Evolutionary conservation across 2,888 invertebrate species (phyloP), one percentile per base, ranked within the genome.

Genomic region (Pardosa pseudoannulata): DNA sequence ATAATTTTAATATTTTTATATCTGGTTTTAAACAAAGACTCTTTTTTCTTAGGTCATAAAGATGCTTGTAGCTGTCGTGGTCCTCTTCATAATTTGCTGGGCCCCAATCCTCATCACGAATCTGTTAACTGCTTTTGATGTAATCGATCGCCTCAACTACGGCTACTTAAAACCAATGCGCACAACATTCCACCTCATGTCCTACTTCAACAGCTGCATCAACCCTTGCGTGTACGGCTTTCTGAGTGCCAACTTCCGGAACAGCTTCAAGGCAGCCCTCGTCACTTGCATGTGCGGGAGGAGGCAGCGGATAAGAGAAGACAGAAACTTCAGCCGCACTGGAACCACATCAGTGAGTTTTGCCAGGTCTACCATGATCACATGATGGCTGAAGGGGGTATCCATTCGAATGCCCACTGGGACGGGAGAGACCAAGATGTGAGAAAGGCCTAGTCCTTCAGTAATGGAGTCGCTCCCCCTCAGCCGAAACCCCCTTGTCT

Each of bases 181-280:
- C 64, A 94, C 93, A 50, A 92, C 93, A 7, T 94, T 95, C 90
- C 93, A 93, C 88, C 91, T 94, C 27, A 92, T 95, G 93, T 94
- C 95, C 0, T 95, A 95, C 91, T 93, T 94, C 90, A 95, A 95
- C 92, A 94, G 94, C 90, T 95, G 95, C 91, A 93, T 95, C 89
- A 95, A 95, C 91, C 95, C 95, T 3, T 93, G 95, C 56, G 93
- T 95, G 39, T 95, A 95, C 90, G 95, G 94, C 31, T 95, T 95
- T 91, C 94, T 95, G 94, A 95, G 95, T 62, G 93, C 94, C 90
- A 94, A 94, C 91, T 95, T 95, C 91, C 92, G 95, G 0, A 88
- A 93, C 89, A 93, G 93, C 73, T 89, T 89, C 73, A 67, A 80
- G 36, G 70, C 88, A 3, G 89, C 89, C 5, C 50, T 89, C 32